phyloP scores from a whole-genome alignment of 2,113 vertebrate genomes.

The Saguinus imperator region DNA sequence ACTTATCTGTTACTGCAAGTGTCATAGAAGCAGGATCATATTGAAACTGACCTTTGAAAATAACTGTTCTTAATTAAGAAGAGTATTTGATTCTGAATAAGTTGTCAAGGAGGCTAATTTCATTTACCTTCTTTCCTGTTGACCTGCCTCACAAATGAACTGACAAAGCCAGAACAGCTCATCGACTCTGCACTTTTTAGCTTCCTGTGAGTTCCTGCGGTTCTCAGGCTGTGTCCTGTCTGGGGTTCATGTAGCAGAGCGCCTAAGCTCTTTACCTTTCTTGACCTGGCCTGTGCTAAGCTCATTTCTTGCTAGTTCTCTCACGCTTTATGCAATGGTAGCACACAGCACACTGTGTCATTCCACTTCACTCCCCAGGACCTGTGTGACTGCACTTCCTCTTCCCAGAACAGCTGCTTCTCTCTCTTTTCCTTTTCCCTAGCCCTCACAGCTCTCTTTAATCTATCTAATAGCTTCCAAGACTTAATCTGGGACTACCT shows the following conservation, averaged over 20 bases:
- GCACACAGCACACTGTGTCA: too few relatives aligned
- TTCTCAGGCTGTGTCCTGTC: neutral
- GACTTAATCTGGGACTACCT: neutral
- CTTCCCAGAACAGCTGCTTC: neutral
- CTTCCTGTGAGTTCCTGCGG: neutral
- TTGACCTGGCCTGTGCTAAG: neutral
- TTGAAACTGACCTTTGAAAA: conserved; percentile 46
- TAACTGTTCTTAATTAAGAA: conserved; percentile 44
- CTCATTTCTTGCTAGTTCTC: neutral
- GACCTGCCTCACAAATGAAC: neutral
- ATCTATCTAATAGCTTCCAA: neutral
- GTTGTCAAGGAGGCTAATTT: neutral
- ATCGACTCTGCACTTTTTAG: neutral
- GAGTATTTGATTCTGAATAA: neutral
- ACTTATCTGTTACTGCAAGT: neutral
- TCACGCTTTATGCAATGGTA: fast-evolving
- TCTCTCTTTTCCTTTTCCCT: too few relatives aligned
- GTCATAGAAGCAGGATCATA: neutral
- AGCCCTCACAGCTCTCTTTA: neutral
- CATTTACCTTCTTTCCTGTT: neutral
- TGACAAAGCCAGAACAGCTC: neutral
- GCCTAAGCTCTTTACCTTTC: neutral
- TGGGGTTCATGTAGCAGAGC: neutral
- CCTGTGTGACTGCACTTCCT: neutral
- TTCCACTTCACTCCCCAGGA: neutral